phyloP scores from a whole-genome alignment of 1,140 invertebrate species.

The Atta colombica region DNA sequence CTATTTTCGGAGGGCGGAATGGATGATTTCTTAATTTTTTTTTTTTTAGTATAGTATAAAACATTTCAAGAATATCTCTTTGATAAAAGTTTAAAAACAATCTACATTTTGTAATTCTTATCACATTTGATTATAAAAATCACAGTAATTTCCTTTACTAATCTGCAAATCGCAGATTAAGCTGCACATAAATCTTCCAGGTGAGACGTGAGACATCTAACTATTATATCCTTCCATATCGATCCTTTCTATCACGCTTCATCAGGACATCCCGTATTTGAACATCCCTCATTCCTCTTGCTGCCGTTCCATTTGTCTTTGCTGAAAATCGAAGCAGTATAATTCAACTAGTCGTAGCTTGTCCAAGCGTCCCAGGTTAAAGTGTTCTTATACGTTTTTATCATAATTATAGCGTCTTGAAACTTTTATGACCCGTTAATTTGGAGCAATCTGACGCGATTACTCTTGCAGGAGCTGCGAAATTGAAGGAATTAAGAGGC shows the following conservation, averaged over 20 bases:
- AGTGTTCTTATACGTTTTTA: slow-evolving; percentile 66
- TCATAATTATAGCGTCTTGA: slow-evolving; percentile 65
- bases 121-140: background rate
- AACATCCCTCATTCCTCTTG: slow-evolving; percentile 24
- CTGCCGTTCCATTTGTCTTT: slow-evolving; percentile 32
- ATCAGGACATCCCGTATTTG: slow-evolving; percentile 44
- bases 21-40: no score
- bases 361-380: background rate
- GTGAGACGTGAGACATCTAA: background rate
- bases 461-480: slow-evolving; percentile 71
- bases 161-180: slow-evolving; percentile 9
- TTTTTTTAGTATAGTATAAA: background rate
- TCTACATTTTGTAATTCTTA: background rate
- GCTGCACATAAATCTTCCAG: slow-evolving; percentile 25
- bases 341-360: slow-evolving; percentile 36
- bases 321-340: slow-evolving; percentile 40
- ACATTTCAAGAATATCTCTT: background rate
- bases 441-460: slow-evolving; percentile 68
- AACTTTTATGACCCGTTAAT: slow-evolving; percentile 72
- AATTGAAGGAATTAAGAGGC: slow-evolving; percentile 76
- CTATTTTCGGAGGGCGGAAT: no score
- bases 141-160: background rate
- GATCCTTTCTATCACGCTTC: slow-evolving; percentile 38
- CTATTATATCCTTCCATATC: slow-evolving; percentile 31
- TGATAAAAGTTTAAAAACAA: background rate